These are phyloP conservation scores for Artemia franciscana DNA, from an alignment of 1,140 invertebrate genomes.

Conservation along the genomic window DNA sequence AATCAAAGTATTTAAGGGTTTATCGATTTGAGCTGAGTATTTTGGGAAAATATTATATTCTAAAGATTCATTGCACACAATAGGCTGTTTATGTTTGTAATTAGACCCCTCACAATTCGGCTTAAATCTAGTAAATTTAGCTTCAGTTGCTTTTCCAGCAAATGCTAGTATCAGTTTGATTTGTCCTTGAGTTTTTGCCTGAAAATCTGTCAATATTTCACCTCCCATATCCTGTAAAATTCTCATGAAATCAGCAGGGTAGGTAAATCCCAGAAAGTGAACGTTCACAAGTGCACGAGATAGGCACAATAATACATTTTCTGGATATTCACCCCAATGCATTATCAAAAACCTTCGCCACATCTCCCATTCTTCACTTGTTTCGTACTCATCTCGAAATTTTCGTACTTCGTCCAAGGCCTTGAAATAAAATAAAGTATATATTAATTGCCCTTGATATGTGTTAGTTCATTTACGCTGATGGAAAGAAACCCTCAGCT, in stretches of 20 bases:
- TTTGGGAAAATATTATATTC: not conserved
- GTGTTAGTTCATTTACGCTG: too few relatives aligned
- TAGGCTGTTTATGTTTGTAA: not conserved
- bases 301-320: not conserved
- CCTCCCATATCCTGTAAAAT: not conserved
- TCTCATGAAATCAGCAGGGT: not conserved
- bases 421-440: too few relatives aligned
- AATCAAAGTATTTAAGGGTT: not conserved
- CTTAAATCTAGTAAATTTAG: not conserved
- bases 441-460: too few relatives aligned
- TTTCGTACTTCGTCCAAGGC: not conserved
- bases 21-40: not conserved
- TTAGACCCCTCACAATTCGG: not conserved
- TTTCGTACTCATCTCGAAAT: not conserved
- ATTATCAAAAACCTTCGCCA: not conserved
- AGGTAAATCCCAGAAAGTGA: not conserved
- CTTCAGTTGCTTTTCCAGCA: not conserved
- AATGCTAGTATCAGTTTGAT: not conserved
- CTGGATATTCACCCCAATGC: not conserved
- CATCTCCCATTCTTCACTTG: not conserved
- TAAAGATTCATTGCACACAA: not conserved
- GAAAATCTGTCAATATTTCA: not conserved
- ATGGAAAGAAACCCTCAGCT: too few relatives aligned
- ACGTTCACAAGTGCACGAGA: not conserved
- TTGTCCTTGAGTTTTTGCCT: not conserved